Evolutionary conservation across 2,113 vertebrate species (phyloP), one percentile per base, ranked within the genome.

Genomic region (Oreocharis arfaki): DNA sequence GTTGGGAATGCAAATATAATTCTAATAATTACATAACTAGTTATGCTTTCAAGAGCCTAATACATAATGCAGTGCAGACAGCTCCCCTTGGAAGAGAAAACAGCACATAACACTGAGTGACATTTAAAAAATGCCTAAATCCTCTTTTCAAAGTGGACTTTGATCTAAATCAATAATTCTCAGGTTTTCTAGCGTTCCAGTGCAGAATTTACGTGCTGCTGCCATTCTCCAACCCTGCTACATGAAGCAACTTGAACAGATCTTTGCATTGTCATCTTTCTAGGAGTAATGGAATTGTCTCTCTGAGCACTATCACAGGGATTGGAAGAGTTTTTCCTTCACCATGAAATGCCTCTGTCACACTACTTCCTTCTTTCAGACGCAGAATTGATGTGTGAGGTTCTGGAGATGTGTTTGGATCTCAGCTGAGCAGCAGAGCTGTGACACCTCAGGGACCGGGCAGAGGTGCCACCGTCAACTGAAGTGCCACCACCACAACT

Each of bases 11-110:
- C 83, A 90, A 90, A 95, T 93, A 89, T 84, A 46, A 95, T 95
- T 95, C 90, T 95, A 96, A 95, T 93, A 92, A 95, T 93, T 90
- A 86, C 47, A 64, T 50, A 61, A 96, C 76, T 77, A 61, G 39
- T 42, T 86, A 32, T 77, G 86, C 47, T 94, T 93, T 95, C 64
- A 89, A 88, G 33, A 89, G 59, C 79, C 39, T 78, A 46, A 87
- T 86, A 35, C 73, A 84, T 70, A 86, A 90, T 90, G 79, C 82
- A 86, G 71, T 47, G 88, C 80, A 95, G 79, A 35, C 28, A 80
- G 71, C 85, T 94, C 61, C 68, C 64, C 68, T 67, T 69, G 83
- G 92, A 77, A 71, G 33, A 68, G 69, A 75, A 94, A 90, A 37
- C 4, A 87, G 41, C 60, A 64, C 5, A 3, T 32, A 78, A 35